Evolutionary conservation across 2,113 vertebrate genomes (phyloP), one percentile per base, ranked within the genome.

Genomic region (Pheucticus melanocephalus): DNA sequence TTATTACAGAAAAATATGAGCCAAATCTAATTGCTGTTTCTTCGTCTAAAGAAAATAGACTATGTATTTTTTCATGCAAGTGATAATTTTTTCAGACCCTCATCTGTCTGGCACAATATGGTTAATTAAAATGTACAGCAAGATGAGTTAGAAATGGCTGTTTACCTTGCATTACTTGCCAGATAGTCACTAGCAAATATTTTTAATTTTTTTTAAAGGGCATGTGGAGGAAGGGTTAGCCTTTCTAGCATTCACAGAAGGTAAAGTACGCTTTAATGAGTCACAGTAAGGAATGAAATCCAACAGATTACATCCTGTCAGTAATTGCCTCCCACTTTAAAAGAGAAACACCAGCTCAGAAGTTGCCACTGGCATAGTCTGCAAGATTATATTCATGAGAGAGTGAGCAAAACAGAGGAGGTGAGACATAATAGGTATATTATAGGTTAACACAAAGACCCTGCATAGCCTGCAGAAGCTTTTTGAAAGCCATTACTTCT

Each of bases 401-500:
- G 19, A 84, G 11, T 12, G 45, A 94, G 73, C 23, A 84, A 91
- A 94, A 82, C 48, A 80, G 66, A 75, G 48, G 27, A 91, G 23
- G 24, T 85, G 65, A 82, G 37, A 57, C 50, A 33, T 76, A 82
- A 85, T 15, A 80, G 23, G 9, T 69, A 12, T n/a, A 53, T 85
- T 79, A 64, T 3, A 93, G 51, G 61, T 87, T 91, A 91, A 82
- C 78, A 76, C 24, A 40, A 84, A 85, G 61, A 68, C 54, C 16
- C 37, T 57, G 8, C 23, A 60, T 75, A 85, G 78, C 71, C 83
- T 86, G 65, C 68, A 69, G 86, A 86, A 90, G 47, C 63, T 72
- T 90, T 92, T 61, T 64, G 73, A 92, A 90, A 95, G 51, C 18
- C 69, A 42, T 71, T 82, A 68, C 25, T 87, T 91, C 78, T 82